phyloP scores from a whole-genome alignment of 2,888 invertebrate species.

The Drosophila picticornis region DNA sequence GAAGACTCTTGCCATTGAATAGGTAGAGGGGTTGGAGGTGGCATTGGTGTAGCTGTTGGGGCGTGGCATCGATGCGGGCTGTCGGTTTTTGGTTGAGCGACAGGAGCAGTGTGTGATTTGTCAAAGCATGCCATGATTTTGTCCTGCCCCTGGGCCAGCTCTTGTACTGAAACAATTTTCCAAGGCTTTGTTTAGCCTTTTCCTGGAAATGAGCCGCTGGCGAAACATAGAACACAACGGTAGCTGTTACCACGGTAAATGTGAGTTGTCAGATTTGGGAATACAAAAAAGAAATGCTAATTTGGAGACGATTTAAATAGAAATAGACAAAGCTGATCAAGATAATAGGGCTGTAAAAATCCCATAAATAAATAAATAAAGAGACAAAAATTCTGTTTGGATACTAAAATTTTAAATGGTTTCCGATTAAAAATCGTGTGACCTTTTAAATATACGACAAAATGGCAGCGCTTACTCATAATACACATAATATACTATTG shows the following conservation, averaged over 20 bases:
- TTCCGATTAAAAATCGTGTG: not conserved
- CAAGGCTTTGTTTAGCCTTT: conserved; percentile 13
- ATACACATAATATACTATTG: not conserved
- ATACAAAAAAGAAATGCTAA: not conserved
- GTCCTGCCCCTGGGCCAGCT: conserved; percentile 38
- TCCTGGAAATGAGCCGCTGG: conserved; percentile 36
- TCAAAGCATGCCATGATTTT: conserved; percentile 67
- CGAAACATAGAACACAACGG: conserved; percentile 30
- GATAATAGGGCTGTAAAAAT: not conserved
- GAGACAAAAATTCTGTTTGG: not conserved
- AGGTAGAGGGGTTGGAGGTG: conserved; percentile 2
- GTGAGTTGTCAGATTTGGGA: conserved; percentile 7
- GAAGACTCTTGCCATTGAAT: conserved; percentile 23
- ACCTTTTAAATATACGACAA: conserved; percentile 8
- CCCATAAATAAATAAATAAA: not conserved
- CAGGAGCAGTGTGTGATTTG: conserved; percentile 64
- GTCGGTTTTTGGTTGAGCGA: conserved; percentile 24
- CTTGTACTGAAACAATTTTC: conserved; percentile 37
- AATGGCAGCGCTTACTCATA: conserved; percentile 4
- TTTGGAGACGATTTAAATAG: not conserved
- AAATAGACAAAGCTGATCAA: not conserved
- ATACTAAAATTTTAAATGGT: not conserved
- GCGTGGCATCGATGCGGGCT: conserved; percentile 24
- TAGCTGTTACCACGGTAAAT: conserved; percentile 31
- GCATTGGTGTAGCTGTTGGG: conserved; percentile 1